A percentile compares a stretch with the other conserved stretches of the same genome.
Evolutionary conservation across 2,888 invertebrate genomes (phyloP).

Genomic region (Lacanobia wlatinum): DNA sequence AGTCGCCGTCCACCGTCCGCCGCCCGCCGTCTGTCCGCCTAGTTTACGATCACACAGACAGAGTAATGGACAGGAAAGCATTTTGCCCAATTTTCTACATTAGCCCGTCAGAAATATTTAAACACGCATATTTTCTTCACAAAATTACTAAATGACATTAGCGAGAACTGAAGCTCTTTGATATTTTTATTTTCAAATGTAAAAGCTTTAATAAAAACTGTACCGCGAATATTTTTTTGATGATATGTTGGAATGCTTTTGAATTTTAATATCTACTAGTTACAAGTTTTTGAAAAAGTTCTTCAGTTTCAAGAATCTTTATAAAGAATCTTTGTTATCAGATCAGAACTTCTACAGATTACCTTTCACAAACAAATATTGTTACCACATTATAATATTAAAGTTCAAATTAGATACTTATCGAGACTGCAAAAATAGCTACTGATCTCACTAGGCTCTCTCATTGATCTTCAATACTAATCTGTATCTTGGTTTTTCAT

Average conservation of each 20-base stretch:
- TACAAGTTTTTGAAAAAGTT: no score
- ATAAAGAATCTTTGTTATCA: no score
- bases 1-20: slow-evolving; percentile 29
- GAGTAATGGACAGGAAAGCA: slow-evolving; percentile 65
- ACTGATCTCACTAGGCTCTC: no score
- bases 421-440: no score
- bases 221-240: slow-evolving; percentile 30
- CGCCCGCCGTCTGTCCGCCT: slow-evolving; percentile 25
- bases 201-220: slow-evolving; percentile 34
- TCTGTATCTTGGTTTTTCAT: no score
- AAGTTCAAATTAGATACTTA: no score
- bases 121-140: slow-evolving; percentile 52
- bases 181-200: slow-evolving; percentile 42
- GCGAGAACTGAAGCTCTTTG: slow-evolving; percentile 47
- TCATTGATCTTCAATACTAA: no score
- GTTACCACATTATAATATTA: no score
- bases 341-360: no score
- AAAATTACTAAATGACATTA: slow-evolving; percentile 57
- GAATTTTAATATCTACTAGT: background rate
- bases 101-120: slow-evolving; percentile 55
- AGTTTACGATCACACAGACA: slow-evolving; percentile 57
- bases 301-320: no score
- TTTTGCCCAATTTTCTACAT: slow-evolving; percentile 63
- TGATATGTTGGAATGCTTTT: slow-evolving; percentile 30
- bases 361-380: no score